phyloP scores from a whole-genome alignment of 2,113 vertebrate genomes.

The Naja naja region DNA sequence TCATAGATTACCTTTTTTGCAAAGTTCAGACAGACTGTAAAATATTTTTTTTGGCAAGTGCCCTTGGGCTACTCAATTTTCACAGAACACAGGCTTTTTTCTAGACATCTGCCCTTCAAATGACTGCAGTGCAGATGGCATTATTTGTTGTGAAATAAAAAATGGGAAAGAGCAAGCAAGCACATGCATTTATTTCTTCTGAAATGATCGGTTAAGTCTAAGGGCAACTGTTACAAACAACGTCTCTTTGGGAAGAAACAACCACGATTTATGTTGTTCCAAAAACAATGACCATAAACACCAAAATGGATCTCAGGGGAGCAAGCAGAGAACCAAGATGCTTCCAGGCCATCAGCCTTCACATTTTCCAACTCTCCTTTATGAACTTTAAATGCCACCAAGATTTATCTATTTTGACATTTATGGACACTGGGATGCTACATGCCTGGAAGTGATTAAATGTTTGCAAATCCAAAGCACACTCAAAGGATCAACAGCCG shows the following conservation, averaged over 20 bases:
- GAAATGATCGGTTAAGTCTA: background rate
- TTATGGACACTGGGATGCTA: background rate
- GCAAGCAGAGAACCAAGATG: background rate
- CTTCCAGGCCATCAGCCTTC: background rate
- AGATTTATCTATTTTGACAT: background rate
- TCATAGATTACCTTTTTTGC: constrained; percentile 25
- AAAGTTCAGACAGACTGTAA: constrained; percentile 26
- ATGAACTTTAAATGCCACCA: background rate
- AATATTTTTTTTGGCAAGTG: background rate
- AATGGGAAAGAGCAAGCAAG: background rate
- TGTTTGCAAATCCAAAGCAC: background rate
- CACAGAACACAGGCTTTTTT: constrained; percentile 12
- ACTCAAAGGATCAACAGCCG: background rate
- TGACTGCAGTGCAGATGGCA: constrained; percentile 4
- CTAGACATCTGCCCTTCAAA: constrained; percentile 7
- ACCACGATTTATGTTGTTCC: background rate
- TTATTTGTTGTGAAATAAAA: background rate
- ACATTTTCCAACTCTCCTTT: background rate
- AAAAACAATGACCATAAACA: background rate
- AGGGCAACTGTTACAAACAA: background rate
- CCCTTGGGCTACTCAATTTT: constrained; percentile 18
- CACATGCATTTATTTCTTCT: background rate
- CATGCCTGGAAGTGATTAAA: background rate
- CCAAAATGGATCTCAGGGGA: background rate
- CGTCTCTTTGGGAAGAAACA: background rate